Base-by-base conservation (phyloP, 2,888 invertebrate species). In the Oscheius myriophilus region DNA sequence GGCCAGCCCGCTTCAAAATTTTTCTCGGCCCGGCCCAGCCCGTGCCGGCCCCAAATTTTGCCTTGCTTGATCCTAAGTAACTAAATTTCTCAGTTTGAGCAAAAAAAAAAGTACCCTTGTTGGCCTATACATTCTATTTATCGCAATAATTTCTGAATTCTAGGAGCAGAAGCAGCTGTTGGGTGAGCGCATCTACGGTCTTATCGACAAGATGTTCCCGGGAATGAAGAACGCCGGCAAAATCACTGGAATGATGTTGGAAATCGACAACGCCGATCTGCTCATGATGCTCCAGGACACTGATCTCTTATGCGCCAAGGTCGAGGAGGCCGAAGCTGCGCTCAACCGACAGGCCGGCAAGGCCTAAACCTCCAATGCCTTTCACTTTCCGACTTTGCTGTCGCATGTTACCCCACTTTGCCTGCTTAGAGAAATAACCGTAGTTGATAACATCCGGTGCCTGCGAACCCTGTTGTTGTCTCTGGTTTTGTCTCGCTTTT, bases 81-180 rank as follows among this genome's bases (percentile, higher is more conserved):
- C n/a, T n/a, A n/a, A n/a, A n/a, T n/a, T n/a, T n/a, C n/a, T n/a
- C n/a, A n/a, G n/a, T n/a, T n/a, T n/a, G n/a, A n/a, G n/a, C n/a
- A n/a, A n/a, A n/a, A n/a, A n/a, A n/a, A n/a, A n/a, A n/a, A n/a
- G n/a, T n/a, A n/a, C n/a, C n/a, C n/a, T n/a, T n/a, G n/a, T n/a
- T n/a, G n/a, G n/a, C n/a, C n/a, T n/a, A n/a, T n/a, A n/a, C n/a
- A n/a, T n/a, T n/a, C n/a, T n/a, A n/a, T n/a, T n/a, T n/a, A n/a
- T 18, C 16, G 6, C 18, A 33, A 3, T 43, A 21, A 18, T 18
- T 2, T 4, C 41, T 42, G 42, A 16, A 14, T 9, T 62, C 6
- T 69, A 85, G 80, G 97, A 98, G 86, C 97, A 98, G 88, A 98
- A 98, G 88, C 97, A 97, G 90, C 95, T 98, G 93, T 90, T 99